A percentile compares a stretch with the other conserved stretches of the same genome.
Evolutionary conservation across 2,797 vertebrate genomes (phyloP).

Genomic region (Eospalax fontanierii): DNA sequence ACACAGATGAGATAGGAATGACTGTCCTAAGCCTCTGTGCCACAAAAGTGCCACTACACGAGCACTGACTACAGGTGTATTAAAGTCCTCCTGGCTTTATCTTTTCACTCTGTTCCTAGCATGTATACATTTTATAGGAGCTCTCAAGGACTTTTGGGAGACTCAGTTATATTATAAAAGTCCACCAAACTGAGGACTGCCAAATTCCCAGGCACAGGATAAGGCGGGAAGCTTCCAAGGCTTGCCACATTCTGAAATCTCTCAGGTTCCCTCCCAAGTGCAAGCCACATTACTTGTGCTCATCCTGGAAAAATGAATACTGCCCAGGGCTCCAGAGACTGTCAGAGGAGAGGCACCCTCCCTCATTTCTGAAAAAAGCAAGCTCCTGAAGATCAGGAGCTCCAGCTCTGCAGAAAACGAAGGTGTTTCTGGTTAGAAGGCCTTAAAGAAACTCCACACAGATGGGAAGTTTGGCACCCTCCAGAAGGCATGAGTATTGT

Average conservation of each 20-base stretch:
- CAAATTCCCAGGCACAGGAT: background rate
- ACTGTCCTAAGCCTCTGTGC: background rate
- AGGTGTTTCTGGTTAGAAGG: slow-evolving; percentile 46
- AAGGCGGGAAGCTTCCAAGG: background rate
- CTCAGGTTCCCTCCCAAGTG: background rate
- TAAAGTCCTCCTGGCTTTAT: background rate
- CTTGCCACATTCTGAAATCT: background rate
- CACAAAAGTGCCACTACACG: background rate
- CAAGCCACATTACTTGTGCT: slow-evolving; percentile 86
- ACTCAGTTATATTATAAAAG: background rate
- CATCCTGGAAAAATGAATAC: slow-evolving; percentile 89
- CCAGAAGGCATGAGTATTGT: slow-evolving; percentile 75
- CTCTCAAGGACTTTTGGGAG: background rate
- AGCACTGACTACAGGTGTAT: background rate
- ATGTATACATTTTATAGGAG: background rate
- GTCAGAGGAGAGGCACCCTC: slow-evolving; percentile 83
- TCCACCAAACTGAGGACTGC: background rate
- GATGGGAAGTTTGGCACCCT: slow-evolving; percentile 5
- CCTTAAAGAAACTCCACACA: background rate
- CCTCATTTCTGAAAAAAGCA: slow-evolving; percentile 46
- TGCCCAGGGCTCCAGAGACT: slow-evolving; percentile 88
- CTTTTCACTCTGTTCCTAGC: background rate
- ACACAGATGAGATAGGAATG: background rate
- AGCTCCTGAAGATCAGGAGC: background rate
- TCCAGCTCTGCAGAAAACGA: slow-evolving; percentile 2